Conservation (phyloP, 2,797 vertebrate species). For the Lepidocolaptes lacrymiger region DNA sequence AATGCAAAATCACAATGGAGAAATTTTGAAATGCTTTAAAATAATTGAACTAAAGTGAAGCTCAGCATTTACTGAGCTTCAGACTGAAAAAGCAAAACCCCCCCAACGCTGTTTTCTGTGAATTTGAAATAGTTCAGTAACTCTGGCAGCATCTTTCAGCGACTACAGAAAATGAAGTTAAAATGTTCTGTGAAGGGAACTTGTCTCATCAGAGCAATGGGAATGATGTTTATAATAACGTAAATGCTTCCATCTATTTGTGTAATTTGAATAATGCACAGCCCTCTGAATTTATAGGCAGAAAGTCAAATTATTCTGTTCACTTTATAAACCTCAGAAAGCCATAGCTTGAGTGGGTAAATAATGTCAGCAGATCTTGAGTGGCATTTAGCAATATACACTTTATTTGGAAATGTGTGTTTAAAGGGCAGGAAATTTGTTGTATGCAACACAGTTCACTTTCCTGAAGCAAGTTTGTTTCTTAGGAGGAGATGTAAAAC, state of each 20-base stretch:
- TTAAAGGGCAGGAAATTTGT: not conserved
- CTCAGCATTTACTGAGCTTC: constrained; percentile 48
- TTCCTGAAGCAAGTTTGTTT: not conserved
- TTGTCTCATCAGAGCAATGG: constrained; percentile 13
- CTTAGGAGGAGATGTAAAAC: not conserved
- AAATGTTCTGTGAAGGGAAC: not conserved
- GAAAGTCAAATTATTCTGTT: constrained; percentile 63
- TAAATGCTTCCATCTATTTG: constrained; percentile 43
- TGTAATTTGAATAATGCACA: constrained; percentile 67
- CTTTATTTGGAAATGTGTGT: constrained; percentile 40
- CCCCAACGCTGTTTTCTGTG: not conserved
- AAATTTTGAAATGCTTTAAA: constrained; percentile 60
- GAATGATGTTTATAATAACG: constrained; percentile 40
- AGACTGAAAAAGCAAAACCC: not conserved
- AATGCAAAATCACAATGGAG: constrained; percentile 51
- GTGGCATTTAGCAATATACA: constrained; percentile 20
- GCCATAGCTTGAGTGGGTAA: constrained; percentile 22
- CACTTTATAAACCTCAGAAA: constrained; percentile 63
- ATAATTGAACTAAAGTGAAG: constrained; percentile 52
- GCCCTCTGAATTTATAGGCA: constrained; percentile 53
- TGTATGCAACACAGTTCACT: not conserved
- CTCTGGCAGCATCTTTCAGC: not conserved
- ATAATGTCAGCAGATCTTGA: constrained; percentile 48
- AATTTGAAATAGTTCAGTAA: not conserved
- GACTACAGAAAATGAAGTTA: constrained; percentile 15